phyloP scores from a whole-genome alignment of 2,888 invertebrate genomes.

The Oasisia sp. region DNA sequence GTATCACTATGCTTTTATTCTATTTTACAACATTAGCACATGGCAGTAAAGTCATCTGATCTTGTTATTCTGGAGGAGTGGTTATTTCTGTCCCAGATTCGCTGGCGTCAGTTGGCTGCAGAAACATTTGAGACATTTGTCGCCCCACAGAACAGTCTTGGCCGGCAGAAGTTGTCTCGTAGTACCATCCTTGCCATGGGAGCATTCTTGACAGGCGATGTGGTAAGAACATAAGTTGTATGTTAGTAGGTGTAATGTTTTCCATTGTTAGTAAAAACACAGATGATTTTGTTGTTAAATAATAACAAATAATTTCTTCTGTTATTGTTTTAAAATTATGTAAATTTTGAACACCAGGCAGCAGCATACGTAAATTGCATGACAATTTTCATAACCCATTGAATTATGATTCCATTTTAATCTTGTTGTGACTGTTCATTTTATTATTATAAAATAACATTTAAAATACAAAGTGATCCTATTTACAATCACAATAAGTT shows the following conservation, averaged over 20 bases:
- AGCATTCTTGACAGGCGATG: constrained; percentile 85
- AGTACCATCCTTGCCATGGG: constrained; percentile 81
- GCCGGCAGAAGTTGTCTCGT: constrained; percentile 76
- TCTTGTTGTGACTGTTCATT: background rate
- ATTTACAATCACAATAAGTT: background rate
- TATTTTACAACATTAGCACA: background rate
- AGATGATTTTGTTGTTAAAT: background rate
- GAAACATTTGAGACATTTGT: constrained; percentile 92
- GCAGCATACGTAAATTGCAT: background rate
- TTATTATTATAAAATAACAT: background rate
- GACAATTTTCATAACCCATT: background rate
- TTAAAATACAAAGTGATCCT: background rate
- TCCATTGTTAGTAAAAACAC: background rate
- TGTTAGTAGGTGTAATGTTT: background rate
- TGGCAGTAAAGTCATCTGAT: background rate
- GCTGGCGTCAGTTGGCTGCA: constrained; percentile 87
- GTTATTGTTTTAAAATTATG: background rate
- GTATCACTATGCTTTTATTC: background rate
- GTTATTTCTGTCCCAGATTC: constrained; percentile 42
- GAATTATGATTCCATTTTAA: background rate
- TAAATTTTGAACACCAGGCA: constrained; percentile 18
- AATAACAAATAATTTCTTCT: background rate
- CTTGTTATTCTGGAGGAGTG: background rate
- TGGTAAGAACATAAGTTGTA: constrained; percentile 59
- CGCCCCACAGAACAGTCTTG: constrained; percentile 81